Conservation (phyloP, 64 coral and sea anemone species). For the Actinia equina region DNA sequence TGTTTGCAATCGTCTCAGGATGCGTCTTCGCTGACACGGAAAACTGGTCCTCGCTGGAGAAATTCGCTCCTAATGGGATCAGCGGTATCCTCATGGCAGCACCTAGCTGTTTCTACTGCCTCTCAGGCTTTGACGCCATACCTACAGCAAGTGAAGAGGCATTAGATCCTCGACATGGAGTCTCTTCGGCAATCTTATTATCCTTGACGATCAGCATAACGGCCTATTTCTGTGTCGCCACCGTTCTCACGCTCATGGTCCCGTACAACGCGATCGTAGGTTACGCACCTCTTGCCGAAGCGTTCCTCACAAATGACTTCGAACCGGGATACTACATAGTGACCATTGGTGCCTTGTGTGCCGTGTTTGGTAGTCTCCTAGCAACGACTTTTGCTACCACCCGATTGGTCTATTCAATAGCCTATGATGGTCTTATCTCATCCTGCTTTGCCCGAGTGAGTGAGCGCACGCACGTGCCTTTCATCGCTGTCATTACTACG, state of each 20-base stretch:
- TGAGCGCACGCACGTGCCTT: constrained; percentile 35
- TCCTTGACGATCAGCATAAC: constrained; percentile 41
- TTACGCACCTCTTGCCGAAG: constrained; percentile 64
- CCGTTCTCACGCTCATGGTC: constrained; percentile 73
- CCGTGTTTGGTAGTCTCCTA: constrained; percentile 44
- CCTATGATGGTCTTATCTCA: constrained; percentile 62
- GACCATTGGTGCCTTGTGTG: constrained; percentile 58
- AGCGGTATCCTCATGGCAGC: constrained; percentile 52
- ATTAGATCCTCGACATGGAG: constrained; percentile 20
- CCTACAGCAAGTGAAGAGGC: constrained; percentile 73
- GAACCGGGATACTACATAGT: constrained; percentile 62
- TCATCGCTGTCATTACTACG: constrained; percentile 33
- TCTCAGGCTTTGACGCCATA: constrained; percentile 62
- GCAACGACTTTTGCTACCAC: constrained; percentile 40
- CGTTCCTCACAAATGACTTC: constrained; percentile 45
- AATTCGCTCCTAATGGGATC: constrained; percentile 76
- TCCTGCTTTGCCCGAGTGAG: constrained; percentile 42
- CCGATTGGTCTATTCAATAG: constrained; percentile 62
- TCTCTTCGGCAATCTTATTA: constrained; percentile 46
- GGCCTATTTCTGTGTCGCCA: constrained; percentile 47
- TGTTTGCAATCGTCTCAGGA: constrained; percentile 58
- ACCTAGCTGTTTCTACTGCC: constrained; percentile 56
- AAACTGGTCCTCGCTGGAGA: constrained; percentile 55
- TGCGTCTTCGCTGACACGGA: constrained; percentile 37
- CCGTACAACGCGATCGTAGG: constrained; percentile 52